These are phyloP conservation scores for Oscarella lobularis DNA, from an alignment of 37 sponge, comb jelly and placozoan genomes.

Conservation along the genomic window DNA sequence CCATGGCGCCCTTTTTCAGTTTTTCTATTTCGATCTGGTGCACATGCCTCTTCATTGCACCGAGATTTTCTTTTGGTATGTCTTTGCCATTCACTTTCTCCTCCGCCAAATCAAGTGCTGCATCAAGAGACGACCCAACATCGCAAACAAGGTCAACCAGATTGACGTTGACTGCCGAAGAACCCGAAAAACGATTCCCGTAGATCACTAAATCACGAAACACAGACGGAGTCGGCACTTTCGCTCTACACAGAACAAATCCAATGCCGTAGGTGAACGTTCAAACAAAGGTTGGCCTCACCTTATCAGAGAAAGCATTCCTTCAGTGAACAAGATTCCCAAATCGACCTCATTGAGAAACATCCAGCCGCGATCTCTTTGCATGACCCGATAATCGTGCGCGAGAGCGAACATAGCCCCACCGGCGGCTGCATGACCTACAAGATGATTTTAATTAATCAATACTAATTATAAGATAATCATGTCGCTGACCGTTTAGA, in stretches of 20 bases:
- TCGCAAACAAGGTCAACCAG: neutral
- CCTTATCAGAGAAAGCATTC: conserved; percentile 21
- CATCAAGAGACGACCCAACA: neutral
- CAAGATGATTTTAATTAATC: neutral
- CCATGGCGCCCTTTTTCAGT: too few species aligned
- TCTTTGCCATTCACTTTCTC: neutral
- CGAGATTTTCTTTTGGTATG: neutral
- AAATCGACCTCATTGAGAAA: conserved; percentile 43
- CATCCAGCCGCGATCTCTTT: conserved; percentile 47
- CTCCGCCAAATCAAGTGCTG: neutral
- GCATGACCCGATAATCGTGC: conserved; percentile 58
- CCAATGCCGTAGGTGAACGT: neutral
- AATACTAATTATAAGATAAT: too few species aligned
- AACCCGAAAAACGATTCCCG: neutral
- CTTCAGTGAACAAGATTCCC: conserved; percentile 16
- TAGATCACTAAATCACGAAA: neutral
- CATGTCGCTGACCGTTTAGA: conserved; percentile 44
- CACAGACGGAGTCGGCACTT: neutral
- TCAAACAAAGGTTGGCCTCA: conserved; percentile 3
- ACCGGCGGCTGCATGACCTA: conserved; percentile 63
- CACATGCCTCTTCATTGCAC: neutral
- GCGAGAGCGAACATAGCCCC: conserved; percentile 47
- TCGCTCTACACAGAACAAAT: neutral
- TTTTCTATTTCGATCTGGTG: too few species aligned
- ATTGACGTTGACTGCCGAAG: neutral